Base-by-base conservation (phyloP, 2,888 invertebrate species). In the Nemotelus pantherinus region DNA sequence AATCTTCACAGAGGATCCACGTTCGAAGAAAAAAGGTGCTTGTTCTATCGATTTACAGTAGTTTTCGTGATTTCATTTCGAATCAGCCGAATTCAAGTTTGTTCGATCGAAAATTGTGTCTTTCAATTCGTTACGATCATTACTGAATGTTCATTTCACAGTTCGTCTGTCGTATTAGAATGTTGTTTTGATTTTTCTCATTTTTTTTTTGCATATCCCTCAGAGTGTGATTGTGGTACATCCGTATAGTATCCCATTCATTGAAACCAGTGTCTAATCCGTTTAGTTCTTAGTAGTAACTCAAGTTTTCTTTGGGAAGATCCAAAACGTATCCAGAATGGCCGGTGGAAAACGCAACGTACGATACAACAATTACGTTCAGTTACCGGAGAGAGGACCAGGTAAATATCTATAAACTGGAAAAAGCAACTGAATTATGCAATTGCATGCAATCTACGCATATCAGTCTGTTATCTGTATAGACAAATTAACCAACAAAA, bases 341-440 rank as follows among this genome's bases (percentile, higher is more conserved):
- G 87, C 86, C 82, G 85, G 84, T 81, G 85, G 85, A 82, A 85
- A 80, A 81, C 84, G 82, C 47, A 80, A 76, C 80, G 80, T 84
- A 81, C 85, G 86, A 81, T 84, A 85, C 80, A 85, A 86, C 83
- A 84, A 83, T 80, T 83, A 83, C 79, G 83, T 82, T 77, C 82
- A 84, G 80, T 82, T 87, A 81, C 87, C 87, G 53, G 86, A 87
- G 82, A 85, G 87, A 83, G 87, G 87, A 80, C 87, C 87, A 87
- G 87, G 87, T 87, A 86, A 86, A 78, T 70, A 76, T 45, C 44
- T 39, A 53, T 10, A 7, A 44, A 0, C 58, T 67, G 47, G 67
- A 64, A 60, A 6, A 60, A 3, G 25, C 57, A 9, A 10, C 9
- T 57, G 5, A 55, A 53, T 53, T 65, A 57, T 64, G 63, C 60